Evolutionary conservation across 2,113 vertebrate genomes (phyloP), one percentile per base, ranked within the genome.

Genomic region (Eidolon helvum): DNA sequence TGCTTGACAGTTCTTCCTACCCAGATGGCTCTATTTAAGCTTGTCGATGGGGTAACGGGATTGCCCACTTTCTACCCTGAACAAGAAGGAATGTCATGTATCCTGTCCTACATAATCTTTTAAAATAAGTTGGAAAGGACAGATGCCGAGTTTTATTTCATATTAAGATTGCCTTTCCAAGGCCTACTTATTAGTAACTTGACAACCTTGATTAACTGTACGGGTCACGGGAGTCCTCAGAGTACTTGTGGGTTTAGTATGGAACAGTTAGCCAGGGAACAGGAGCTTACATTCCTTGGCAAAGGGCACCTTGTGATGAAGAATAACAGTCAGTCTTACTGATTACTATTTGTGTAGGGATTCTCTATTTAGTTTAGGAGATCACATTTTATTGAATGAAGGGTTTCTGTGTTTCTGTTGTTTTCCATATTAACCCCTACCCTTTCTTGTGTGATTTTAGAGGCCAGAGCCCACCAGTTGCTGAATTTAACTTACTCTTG

Each of bases 401-500:
- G 5, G 16, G 9, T 38, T 4, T 40, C 2, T 1, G 5, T 68
- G 0, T 91, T 97, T 77, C n/a, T 96, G 2, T 28, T 48, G 45
- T 11, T 97, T 95, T 92, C 63, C 7, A 18, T 77, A 24, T 92
- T 45, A 97, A 97, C 59, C 26, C 1, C 5, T 92, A 15, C 43
- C 30, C 96, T 98, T 87, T 66, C 35, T 97, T 97, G 15, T 96
- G 59, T 97, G 87, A 96, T 98, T 98, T 93, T 96, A 99, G 99
- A 98, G 99, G 99, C 55, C 99, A 99, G 98, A 99, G 97, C 94
- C 98, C 99, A 95, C 98, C 99, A 0, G 97, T 99, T 89, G 99
- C 99, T 92, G 99, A 99, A 98, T 98, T 99, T 96, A 99, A 99
- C 97, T 99, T 99, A 96, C 99, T 99, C 59, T 98, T 99, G 97